Percentiles rank a stretch among this genome's conserved stretches.
phyloP scores from a whole-genome alignment of 2,888 invertebrate genomes.

The Andrena fulva region DNA sequence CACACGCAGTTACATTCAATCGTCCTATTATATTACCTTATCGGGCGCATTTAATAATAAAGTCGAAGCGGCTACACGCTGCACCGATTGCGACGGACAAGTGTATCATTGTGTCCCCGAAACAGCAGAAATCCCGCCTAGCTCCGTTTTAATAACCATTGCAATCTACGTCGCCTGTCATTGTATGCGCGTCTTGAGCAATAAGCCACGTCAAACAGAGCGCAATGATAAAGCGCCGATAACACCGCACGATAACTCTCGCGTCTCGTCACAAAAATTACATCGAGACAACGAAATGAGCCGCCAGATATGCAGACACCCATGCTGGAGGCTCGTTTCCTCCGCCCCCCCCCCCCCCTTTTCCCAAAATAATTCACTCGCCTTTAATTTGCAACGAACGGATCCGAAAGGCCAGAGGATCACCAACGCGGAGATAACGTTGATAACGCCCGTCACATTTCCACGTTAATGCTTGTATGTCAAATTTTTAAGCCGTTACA shows the following conservation, averaged over 20 bases:
- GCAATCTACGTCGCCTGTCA: conserved; percentile 53
- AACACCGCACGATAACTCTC: conserved; percentile 69
- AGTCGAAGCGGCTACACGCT: background rate
- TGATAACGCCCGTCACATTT: conserved; percentile 40
- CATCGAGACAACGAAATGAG: conserved; percentile 45
- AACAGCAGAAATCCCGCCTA: conserved; percentile 16
- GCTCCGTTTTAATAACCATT: conserved; percentile 62
- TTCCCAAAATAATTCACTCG: conserved; percentile 30
- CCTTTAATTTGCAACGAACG: conserved; percentile 3
- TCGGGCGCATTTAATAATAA: conserved; percentile 20
- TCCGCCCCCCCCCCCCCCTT: conserved; percentile 4
- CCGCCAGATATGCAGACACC: conserved; percentile 15
- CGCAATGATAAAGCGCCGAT: conserved; percentile 71
- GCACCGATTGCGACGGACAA: background rate
- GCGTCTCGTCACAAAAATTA: conserved; percentile 56
- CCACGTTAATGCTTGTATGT: conserved; percentile 14
- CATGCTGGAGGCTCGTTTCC: conserved; percentile 54
- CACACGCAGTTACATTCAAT: conserved; percentile 24
- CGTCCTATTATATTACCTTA: conserved; percentile 23
- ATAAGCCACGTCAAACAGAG: conserved; percentile 76
- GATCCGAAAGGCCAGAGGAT: conserved; percentile 28
- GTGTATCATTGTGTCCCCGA: conserved; percentile 6
- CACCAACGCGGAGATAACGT: conserved; percentile 29
- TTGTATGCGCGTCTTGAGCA: conserved; percentile 65
- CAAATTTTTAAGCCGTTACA: conserved; percentile 7